Evolutionary conservation across 2,888 invertebrate species (phyloP).

Genomic region (Melitaea athalia): DNA sequence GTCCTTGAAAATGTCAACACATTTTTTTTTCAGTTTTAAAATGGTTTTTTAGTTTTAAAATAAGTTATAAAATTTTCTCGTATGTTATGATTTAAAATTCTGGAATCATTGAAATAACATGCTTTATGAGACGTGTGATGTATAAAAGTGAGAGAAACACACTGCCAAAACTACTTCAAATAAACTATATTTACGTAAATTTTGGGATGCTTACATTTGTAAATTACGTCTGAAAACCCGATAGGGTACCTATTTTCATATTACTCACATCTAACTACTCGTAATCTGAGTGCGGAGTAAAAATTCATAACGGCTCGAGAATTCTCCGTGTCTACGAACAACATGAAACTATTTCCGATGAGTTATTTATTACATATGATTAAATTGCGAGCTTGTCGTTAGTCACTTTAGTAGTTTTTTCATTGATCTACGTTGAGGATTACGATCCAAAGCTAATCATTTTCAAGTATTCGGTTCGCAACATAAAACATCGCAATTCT

Average conservation of each 20-base stretch:
- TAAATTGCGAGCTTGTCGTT: conserved; percentile 8
- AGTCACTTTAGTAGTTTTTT: conserved; percentile 4
- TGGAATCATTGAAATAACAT: background rate
- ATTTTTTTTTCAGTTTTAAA: no score
- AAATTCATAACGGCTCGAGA: conserved; percentile 2
- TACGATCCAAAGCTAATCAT: conserved; percentile 1
- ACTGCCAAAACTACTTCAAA: background rate
- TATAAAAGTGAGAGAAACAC: background rate
- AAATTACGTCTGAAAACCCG: background rate
- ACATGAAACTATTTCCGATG: conserved; percentile 8
- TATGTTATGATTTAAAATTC: background rate
- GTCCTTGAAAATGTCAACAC: no score
- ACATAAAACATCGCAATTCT: conserved; percentile 4
- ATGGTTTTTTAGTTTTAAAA: no score
- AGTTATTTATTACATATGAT: conserved; percentile 10
- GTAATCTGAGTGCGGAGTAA: conserved; percentile 1
- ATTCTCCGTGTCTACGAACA: conserved; percentile 7
- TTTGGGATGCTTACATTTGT: background rate
- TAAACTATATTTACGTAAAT: background rate
- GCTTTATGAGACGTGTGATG: background rate
- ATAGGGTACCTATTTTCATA: background rate
- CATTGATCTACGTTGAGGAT: conserved; percentile 8
- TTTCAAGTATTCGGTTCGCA: background rate
- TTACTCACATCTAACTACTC: background rate
- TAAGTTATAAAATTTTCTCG: no score